phyloP scores from a whole-genome alignment of 2,113 vertebrate species.

The Tetrao urogallus region DNA sequence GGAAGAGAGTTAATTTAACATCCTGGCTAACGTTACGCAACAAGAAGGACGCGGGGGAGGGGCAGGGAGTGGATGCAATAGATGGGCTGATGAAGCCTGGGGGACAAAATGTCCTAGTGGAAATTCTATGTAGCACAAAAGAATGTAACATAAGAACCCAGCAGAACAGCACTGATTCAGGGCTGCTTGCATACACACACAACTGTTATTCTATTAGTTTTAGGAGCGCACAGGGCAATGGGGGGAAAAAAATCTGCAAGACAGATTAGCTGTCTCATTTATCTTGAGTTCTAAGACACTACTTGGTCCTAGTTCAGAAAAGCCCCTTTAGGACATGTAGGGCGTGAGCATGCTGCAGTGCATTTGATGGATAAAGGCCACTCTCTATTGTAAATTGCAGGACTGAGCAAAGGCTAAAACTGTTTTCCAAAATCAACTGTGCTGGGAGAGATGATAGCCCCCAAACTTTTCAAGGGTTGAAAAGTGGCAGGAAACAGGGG shows the following conservation, averaged over 20 bases:
- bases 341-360: background rate
- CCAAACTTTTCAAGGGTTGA: background rate
- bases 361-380: background rate
- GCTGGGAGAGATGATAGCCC: background rate
- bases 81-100: slow-evolving; percentile 54
- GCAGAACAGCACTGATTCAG: slow-evolving; percentile 42
- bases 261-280: background rate
- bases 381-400: background rate
- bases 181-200: slow-evolving; percentile 26
- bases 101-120: slow-evolving; percentile 76
- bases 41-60: background rate
- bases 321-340: background rate
- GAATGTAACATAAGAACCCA: slow-evolving; percentile 68
- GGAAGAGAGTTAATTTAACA: slow-evolving; percentile 67
- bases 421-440: background rate
- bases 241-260: background rate
- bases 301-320: slow-evolving; percentile 5
- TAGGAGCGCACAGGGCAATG: accelerated
- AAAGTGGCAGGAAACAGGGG: background rate
- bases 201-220: slow-evolving; percentile 20
- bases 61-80: slow-evolving; percentile 1
- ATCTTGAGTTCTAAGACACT: background rate
- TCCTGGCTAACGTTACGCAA: slow-evolving; percentile 69
- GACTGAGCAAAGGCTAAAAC: background rate
- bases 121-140: slow-evolving; percentile 71